Base-by-base conservation (phyloP, 2,888 invertebrate species). In the Zelleria hepariella region DNA sequence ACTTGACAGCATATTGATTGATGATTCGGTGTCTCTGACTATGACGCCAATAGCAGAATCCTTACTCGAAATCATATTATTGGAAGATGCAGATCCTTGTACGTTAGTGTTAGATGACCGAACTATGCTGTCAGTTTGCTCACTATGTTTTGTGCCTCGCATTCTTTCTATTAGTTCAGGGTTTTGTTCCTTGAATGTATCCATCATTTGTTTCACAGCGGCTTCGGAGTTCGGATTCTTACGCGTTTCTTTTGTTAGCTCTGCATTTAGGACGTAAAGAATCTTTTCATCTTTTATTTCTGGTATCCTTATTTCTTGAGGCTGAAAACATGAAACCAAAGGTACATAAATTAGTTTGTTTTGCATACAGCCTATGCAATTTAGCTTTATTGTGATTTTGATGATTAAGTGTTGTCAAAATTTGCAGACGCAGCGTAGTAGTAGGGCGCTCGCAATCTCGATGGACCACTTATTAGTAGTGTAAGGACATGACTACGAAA, bases 221-320 rank as follows among this genome's bases (percentile, higher is more conserved):
- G 69, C 72, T 27, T 74, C 68, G 2, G 67, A 60, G 15, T 74
- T 67, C 8, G 62, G 62, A 7, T 72, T 66, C 65, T 72, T 80
- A 62, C 83, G 72, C 18, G 61, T 67, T 68, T 78, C 78, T 60
- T 77, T 67, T 64, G 68, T 72, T 57, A 88, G 65, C 42, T 80
- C 74, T 53, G 84, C 77, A 63, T 84, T 77, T 0, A 89, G 64
- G 59, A 78, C 71, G 62, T 89, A 89, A 27, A 89, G 62, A 5
- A 65, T 49, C 63, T 66, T 67, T 56, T 80, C 78, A 8, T 78
- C 76, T 47, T 65, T 72, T 61, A 65, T 66, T 56, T 71, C 67
- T n/a, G 71, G 67, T n/a, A 74, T 67, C 51, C 42, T 67, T 57
- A 72, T 63, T 65, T 73, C 67, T 64, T 71, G 74, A 20, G 77